Evolutionary conservation across 1,140 invertebrate genomes (phyloP), one percentile per base, ranked within the genome.

Genomic region (Bombyx mandarina): DNA sequence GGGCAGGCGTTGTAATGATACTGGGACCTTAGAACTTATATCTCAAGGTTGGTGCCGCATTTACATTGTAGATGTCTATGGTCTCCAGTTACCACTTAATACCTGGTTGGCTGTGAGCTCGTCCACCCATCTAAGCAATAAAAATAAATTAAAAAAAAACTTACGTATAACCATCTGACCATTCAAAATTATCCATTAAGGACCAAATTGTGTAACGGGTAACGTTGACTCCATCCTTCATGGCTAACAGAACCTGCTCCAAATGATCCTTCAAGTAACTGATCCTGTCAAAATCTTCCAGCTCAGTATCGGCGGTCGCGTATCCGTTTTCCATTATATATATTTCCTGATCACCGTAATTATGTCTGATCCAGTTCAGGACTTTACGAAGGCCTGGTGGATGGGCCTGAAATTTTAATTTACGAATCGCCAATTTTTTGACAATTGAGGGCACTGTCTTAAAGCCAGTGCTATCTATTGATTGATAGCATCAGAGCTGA

Each of bases 121-220:
- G 12, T 18, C 12, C 12, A 18, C 12, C 12, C 12, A 18, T 18
- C 12, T 18, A 18, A 18, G 12, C 12, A 18, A 18, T 18, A 0
- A 18, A 18, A 18, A 18, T 18, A 18, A 18, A 18, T 35, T 35
- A 35, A 35, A 35, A 0, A 35, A 35, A 0, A 1, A 51, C 50
- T 51, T 51, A 80, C 82, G 62, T 86, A 82, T 54, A 61, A 57
- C 86, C 88, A 43, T 75, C 76, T 26, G 73, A 70, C 93, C 93
- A 94, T 82, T 94, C 93, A 66, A 93, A 94, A 71, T 93, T 94
- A 67, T 95, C 94, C 89, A 94, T 90, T 42, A 95, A 73, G 26
- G 91, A 92, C 94, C 93, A 95, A 10, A 90, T 89, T 26, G 91
- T 91, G 68, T 95, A 95, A 0, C 91, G 92, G 18, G 89, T 88